Percentiles rank a stretch among this genome's conserved stretches.
Conservation (phyloP, 2,888 invertebrate genomes). For the Mellilla xanthometata region DNA sequence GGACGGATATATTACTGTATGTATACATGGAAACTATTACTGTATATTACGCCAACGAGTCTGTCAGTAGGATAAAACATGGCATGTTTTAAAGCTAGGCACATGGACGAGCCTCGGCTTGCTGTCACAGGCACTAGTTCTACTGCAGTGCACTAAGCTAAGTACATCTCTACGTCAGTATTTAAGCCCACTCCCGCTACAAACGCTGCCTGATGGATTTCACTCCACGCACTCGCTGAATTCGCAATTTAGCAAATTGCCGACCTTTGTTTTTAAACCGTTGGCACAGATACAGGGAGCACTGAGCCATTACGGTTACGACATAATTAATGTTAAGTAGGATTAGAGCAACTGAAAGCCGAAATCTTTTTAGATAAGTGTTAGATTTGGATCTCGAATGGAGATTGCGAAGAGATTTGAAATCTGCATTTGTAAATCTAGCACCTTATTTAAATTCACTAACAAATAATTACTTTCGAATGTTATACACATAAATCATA, state of each 20-base stretch:
- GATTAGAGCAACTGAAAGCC: slow-evolving; percentile 8
- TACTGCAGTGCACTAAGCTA: slow-evolving; percentile 8
- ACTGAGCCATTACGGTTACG: slow-evolving; percentile 34
- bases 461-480: too few relatives aligned
- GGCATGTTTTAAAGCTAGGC: too few relatives aligned
- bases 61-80: too few relatives aligned
- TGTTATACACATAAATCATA: too few relatives aligned
- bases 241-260: slow-evolving; percentile 45
- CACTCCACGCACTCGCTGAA: slow-evolving; percentile 35
- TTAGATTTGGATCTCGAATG: neutral
- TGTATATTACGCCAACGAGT: too few relatives aligned
- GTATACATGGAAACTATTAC: too few relatives aligned
- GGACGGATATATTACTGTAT: too few relatives aligned
- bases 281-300: slow-evolving; percentile 42
- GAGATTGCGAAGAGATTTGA: too few relatives aligned
- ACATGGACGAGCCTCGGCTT: neutral
- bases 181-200: slow-evolving; percentile 8
- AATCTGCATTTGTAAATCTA: too few relatives aligned
- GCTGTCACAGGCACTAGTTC: neutral
- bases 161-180: slow-evolving; percentile 4
- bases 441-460: too few relatives aligned
- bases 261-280: slow-evolving; percentile 41
- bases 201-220: slow-evolving; percentile 30
- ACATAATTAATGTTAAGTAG: slow-evolving; percentile 20
- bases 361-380: neutral